A percentile compares a stretch with the other conserved stretches of the same genome.
These are phyloP conservation scores for Molanna angustata DNA, from an alignment of 2,888 invertebrate species.

Conservation along the genomic window DNA sequence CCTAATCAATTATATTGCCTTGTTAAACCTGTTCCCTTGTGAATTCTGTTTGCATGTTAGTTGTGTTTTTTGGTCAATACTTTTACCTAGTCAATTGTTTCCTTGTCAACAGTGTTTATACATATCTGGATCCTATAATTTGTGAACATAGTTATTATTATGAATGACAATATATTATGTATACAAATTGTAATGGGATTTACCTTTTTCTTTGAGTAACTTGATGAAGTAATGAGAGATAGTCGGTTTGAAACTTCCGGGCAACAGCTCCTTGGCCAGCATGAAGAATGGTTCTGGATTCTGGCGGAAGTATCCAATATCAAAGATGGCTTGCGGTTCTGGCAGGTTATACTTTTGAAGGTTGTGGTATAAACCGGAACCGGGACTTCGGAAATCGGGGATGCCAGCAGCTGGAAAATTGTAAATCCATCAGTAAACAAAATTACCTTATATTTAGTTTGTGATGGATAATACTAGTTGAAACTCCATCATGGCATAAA, in stretches of 20 bases:
- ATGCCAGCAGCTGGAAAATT: constrained; percentile 78
- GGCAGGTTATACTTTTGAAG: constrained; percentile 88
- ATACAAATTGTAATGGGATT: not conserved
- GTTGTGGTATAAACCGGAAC: constrained; percentile 88
- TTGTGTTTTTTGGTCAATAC: too few relatives aligned
- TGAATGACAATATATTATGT: not conserved
- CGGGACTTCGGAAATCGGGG: constrained; percentile 93
- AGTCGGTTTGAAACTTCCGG: constrained; percentile 86
- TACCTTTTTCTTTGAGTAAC: constrained; percentile 76
- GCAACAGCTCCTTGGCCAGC: constrained; percentile 86
- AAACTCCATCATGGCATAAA: too few relatives aligned
- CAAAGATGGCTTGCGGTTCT: constrained; percentile 90
- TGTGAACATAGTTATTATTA: too few relatives aligned
- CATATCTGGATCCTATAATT: too few relatives aligned
- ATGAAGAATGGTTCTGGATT: constrained; percentile 93
- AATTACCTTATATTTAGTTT: too few relatives aligned
- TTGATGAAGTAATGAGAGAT: constrained; percentile 87
- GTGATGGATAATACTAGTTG: too few relatives aligned
- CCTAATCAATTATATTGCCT: too few relatives aligned
- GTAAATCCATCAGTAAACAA: too few relatives aligned
- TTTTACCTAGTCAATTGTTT: too few relatives aligned
- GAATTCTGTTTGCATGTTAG: too few relatives aligned
- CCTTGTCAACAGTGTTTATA: too few relatives aligned
- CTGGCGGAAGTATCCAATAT: constrained; percentile 79
- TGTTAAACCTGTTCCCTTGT: too few relatives aligned